These are phyloP conservation scores for Rhyacichthys aspro DNA, from an alignment of 2,797 vertebrate genomes.

Conservation along the genomic window DNA sequence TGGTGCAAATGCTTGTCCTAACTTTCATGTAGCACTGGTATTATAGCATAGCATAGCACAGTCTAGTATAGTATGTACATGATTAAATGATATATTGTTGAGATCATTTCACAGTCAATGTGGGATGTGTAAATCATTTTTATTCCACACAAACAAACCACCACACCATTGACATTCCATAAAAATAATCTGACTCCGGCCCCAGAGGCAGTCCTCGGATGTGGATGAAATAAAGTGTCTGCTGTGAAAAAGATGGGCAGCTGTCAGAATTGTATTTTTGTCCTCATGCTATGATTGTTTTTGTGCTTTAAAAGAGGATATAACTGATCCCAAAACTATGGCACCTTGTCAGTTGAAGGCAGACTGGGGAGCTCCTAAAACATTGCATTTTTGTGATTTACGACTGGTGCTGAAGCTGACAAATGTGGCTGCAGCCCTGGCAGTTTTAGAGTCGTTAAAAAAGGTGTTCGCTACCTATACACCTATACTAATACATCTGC, in stretches of 20 bases:
- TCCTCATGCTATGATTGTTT: conserved; percentile 28
- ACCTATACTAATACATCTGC: conserved; percentile 28
- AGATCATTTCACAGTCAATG: too few relatives aligned
- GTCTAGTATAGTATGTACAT: too few relatives aligned
- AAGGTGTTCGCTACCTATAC: conserved; percentile 20
- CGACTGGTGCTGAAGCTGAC: not conserved
- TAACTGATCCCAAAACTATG: not conserved
- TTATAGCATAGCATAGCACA: too few relatives aligned
- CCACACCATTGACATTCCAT: conserved; percentile 44
- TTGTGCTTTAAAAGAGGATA: conserved; percentile 23
- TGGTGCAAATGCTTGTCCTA: too few relatives aligned
- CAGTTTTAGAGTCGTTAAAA: conserved; percentile 14
- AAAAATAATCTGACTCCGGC: conserved; percentile 42
- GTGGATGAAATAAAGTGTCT: conserved; percentile 63
- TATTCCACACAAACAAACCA: conserved; percentile 18
- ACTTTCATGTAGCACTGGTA: too few relatives aligned
- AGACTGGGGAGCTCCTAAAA: not conserved
- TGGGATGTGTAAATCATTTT: too few relatives aligned
- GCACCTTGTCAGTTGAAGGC: not conserved
- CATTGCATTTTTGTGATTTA: conserved; percentile 6
- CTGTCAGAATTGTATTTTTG: conserved; percentile 34
- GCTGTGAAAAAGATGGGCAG: conserved; percentile 44
- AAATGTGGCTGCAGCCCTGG: not conserved
- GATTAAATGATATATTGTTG: too few relatives aligned
- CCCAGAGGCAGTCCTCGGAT: conserved; percentile 60